Evolutionary conservation across 2,797 vertebrate species (phyloP).

Genomic region (Lerista edwardsae): DNA sequence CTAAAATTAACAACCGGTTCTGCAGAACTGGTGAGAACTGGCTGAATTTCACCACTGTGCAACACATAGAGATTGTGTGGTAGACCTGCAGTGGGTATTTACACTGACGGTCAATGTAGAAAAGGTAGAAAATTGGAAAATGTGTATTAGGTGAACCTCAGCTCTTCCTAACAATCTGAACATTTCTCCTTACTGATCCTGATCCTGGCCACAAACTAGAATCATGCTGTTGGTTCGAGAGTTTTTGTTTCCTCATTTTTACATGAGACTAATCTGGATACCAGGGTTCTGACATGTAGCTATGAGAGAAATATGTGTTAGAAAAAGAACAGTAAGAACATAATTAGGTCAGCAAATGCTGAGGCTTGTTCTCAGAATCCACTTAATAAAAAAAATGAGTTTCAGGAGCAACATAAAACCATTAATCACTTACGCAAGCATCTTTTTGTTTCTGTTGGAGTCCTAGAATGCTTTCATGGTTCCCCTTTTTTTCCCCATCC

Average conservation of each 20-base stretch:
- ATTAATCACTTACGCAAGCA: neutral
- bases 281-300: neutral
- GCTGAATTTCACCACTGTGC: no score
- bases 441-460: neutral
- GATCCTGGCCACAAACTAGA: neutral
- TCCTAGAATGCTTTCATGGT: neutral
- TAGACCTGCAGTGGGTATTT: neutral
- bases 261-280: neutral
- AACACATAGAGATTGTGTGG: neutral
- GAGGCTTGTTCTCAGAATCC: neutral
- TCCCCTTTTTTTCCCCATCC: neutral
- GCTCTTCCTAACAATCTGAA: neutral
- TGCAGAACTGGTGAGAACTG: no score
- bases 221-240: neutral
- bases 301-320: neutral
- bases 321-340: neutral
- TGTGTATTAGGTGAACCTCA: neutral
- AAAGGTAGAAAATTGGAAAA: no score
- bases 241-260: neutral
- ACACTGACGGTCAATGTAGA: no score
- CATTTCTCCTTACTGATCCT: neutral
- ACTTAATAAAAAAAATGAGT: neutral
- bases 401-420: neutral
- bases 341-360: neutral
- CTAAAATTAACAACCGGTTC: no score